Percentiles rank a stretch among this genome's conserved stretches.
phyloP scores from a whole-genome alignment of 2,888 invertebrate genomes.

The Pseudeuparius sepicola region DNA sequence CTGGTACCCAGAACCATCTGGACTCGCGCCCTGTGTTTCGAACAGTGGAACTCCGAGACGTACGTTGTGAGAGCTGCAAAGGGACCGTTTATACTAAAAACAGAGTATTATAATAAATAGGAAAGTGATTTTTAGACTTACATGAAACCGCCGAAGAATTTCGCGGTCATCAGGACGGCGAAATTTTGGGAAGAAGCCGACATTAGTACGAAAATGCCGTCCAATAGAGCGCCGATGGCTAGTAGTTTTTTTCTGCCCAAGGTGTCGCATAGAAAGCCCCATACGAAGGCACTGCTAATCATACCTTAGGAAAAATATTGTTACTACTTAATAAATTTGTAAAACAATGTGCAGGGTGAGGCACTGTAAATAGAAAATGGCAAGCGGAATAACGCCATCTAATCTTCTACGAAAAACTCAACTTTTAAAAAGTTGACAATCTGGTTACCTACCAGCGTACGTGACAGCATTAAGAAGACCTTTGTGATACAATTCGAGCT shows the following conservation, averaged over 20 bases:
- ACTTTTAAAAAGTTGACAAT: too few relatives aligned
- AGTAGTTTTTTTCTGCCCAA: slow-evolving; percentile 59
- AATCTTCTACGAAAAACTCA: too few relatives aligned
- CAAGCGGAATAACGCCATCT: too few relatives aligned
- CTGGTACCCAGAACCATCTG: slow-evolving; percentile 58
- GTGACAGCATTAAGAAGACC: slow-evolving; percentile 61
- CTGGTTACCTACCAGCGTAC: slow-evolving; percentile 55
- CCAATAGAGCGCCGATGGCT: slow-evolving; percentile 53
- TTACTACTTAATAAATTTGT: not conserved
- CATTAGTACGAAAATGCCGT: slow-evolving; percentile 53
- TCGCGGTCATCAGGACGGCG: slow-evolving; percentile 55
- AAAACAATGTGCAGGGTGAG: too few relatives aligned
- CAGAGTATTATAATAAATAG: slow-evolving; percentile 7
- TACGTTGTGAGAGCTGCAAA: slow-evolving; percentile 63
- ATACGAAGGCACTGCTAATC: slow-evolving; percentile 62
- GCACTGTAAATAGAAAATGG: too few relatives aligned
- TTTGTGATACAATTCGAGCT: slow-evolving; percentile 56
- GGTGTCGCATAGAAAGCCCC: slow-evolving; percentile 71
- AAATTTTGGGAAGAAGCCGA: slow-evolving; percentile 58
- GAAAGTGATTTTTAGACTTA: slow-evolving; percentile 38
- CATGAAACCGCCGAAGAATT: slow-evolving; percentile 66
- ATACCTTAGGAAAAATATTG: slow-evolving; percentile 47
- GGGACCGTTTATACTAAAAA: slow-evolving; percentile 55
- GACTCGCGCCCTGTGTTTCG: slow-evolving; percentile 52
- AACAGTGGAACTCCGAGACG: slow-evolving; percentile 62